Percentiles rank a stretch among this genome's conserved stretches.
These are phyloP conservation scores for Aphidius ervi DNA, from an alignment of 1,140 invertebrate species.

Conservation along the genomic window DNA sequence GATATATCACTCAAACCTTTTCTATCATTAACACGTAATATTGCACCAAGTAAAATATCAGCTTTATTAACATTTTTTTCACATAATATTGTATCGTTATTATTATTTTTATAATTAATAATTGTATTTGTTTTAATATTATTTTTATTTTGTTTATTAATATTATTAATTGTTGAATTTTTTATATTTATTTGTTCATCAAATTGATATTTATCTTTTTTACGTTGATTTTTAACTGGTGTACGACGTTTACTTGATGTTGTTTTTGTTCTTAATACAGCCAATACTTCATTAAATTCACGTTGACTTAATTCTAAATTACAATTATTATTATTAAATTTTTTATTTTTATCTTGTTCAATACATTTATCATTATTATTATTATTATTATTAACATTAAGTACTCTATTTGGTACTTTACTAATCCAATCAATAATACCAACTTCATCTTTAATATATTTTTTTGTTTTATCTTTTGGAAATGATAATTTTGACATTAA, in stretches of 20 bases:
- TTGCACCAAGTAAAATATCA: conserved; percentile 55
- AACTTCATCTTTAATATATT: conserved; percentile 29
- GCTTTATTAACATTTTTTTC: conserved; percentile 44
- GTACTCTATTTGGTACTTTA: conserved; percentile 37
- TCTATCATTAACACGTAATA: conserved; percentile 47
- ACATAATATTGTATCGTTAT: conserved; percentile 55
- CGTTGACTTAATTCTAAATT: conserved; percentile 50
- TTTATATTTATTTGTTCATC: conserved; percentile 19
- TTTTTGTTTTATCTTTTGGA: conserved; percentile 18
- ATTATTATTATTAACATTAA: conserved; percentile 20
- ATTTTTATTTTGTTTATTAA: conserved; percentile 4
- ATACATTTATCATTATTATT: conserved; percentile 19
- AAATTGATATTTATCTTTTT: conserved; percentile 29
- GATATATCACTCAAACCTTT: conserved; percentile 29
- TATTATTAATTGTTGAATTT: conserved; percentile 1
- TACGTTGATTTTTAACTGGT: conserved; percentile 30
- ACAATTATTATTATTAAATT: conserved; percentile 35
- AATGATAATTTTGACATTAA: conserved; percentile 44
- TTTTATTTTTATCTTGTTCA: conserved; percentile 15
- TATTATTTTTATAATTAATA: conserved; percentile 50
- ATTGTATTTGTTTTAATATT: conserved; percentile 5
- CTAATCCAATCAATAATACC: conserved; percentile 46
- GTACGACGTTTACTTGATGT: conserved; percentile 37
- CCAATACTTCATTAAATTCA: conserved; percentile 53
- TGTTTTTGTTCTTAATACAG: conserved; percentile 46